Conservation (phyloP, 2,888 invertebrate species). For the Hydrotaea cyrtoneurina region DNA sequence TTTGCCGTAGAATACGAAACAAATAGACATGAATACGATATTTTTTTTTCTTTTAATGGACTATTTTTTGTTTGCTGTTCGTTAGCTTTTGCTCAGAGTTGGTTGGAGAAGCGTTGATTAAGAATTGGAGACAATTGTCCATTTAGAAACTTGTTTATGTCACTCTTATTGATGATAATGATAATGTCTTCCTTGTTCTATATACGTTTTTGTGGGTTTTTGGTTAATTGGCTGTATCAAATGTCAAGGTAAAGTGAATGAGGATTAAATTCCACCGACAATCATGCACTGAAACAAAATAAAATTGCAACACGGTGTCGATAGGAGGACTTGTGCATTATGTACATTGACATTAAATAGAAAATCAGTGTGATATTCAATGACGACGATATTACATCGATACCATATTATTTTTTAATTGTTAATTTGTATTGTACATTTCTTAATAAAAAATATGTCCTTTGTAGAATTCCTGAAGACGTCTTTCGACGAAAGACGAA, state of each 20-base stretch:
- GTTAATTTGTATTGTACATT: no score
- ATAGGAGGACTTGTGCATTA: no score
- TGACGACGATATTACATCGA: no score
- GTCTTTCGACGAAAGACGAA: no score
- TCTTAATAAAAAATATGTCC: no score
- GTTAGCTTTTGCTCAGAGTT: neutral
- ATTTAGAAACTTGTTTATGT: conserved; percentile 48
- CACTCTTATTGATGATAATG: conserved; percentile 18
- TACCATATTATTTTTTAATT: no score
- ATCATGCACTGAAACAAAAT: conserved; percentile 24
- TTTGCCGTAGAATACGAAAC: neutral
- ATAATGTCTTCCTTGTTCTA: conserved; percentile 43
- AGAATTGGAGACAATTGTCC: conserved; percentile 9
- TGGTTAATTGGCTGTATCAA: conserved; percentile 43
- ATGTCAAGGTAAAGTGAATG: conserved; percentile 54
- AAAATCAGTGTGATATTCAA: no score
- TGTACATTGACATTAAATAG: no score
- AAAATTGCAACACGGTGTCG: no score
- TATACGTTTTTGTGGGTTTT: conserved; percentile 33
- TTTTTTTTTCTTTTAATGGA: neutral
- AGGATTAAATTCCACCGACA: conserved; percentile 12
- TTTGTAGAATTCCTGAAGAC: no score
- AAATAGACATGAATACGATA: conserved; percentile 4
- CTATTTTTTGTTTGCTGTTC: neutral
- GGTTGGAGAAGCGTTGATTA: neutral